Evolutionary conservation across 2,797 vertebrate species (phyloP), one percentile per base, ranked within the genome.

Genomic region (Mus spretus): DNA sequence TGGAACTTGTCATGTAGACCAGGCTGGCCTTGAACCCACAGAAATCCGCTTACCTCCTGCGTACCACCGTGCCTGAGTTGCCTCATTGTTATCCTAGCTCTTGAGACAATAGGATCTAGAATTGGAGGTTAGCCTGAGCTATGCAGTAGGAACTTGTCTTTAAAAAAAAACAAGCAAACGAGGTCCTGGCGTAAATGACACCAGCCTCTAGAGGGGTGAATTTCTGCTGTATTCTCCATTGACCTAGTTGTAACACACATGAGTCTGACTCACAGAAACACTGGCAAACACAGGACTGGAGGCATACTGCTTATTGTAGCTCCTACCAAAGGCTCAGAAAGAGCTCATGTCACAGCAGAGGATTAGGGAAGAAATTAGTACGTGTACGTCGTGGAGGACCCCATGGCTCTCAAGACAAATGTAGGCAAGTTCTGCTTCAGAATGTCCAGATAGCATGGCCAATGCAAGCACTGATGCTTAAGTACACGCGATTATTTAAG

Each of bases 391-490:
- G 0, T 61, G 47, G 67, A 65, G 47, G 3, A 26, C 24, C 20
- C 63, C 40, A 22, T 22, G 20, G 44, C 75, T 77, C 47, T 57
- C 0, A 70, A 37, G 47, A 53, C 70, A 44, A 20, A 61, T n/a
- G 67, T 55, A 10, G 61, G n/a, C 61, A 26, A 61, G 31, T 26
- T 93, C 34, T 90, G 8, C 59, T 57, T 83, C n/a, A 12, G 50
- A 59, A 70, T 57, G 63, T 47, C 44, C n/a, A 83, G 78, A 80
- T 13, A 19, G 24, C 44, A 10, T 37, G 5, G 74, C 55, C 57
- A n/a, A 0, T 22, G 13, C 0, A 1, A 63, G 44, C 47, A 55
- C 47, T 34, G 17, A 70, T n/a, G 67, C 3, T n/a, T 70, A 31
- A 78, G 53, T n/a, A 37, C 67, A 14, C 6, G n/a, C 3, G 40